Base-by-base conservation (phyloP, 1,140 invertebrate genomes). In the Heliconius himera region DNA sequence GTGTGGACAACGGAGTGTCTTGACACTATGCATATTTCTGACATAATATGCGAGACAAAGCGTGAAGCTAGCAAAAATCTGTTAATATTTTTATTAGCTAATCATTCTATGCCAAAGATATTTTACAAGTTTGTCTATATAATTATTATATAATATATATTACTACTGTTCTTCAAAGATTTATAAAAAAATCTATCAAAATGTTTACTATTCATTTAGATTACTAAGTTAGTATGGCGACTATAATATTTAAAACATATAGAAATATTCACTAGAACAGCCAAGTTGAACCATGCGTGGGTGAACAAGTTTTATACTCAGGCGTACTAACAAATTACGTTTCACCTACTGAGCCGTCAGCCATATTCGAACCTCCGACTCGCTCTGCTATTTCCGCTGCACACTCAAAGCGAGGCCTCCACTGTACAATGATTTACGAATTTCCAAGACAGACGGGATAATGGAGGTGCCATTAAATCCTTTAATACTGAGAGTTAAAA, bases 241-340 rank as follows among this genome's bases (percentile, higher is more conserved):
- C 26, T 29, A 80, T 71, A 16, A 46, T 66, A 6, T 54, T 20
- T 74, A 76, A 75, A n/a, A 76, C 56, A 36, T 33, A 72, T 56
- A 41, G 13, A 51, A 16, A 79, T 77, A 83, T 81, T 81, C 29
- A 33, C 74, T 76, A 78, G 26, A 66, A 70, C 13, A 41, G n/a
- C 70, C 26, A 41, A 41, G 70, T 76, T 51, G 54, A 51, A 80
- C 56, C 38, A 29, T 72, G 88, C 87, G 91, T 93, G 86, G 91
- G 91, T 81, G 87, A 88, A 54, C 91, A 84, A 78, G 90, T 91
- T 85, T 81, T 76, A 82, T 74, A 82, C 84, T 81, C 84, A 82
- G 83, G 83, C 88, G 88, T 84, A 89, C 85, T 85, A 89, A 91
- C 90, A 91, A 91, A 92, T 91, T 90, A 90, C 85, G 85, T 87